phyloP scores from a whole-genome alignment of 2,797 vertebrate genomes.

The Smutsia gigantea region DNA sequence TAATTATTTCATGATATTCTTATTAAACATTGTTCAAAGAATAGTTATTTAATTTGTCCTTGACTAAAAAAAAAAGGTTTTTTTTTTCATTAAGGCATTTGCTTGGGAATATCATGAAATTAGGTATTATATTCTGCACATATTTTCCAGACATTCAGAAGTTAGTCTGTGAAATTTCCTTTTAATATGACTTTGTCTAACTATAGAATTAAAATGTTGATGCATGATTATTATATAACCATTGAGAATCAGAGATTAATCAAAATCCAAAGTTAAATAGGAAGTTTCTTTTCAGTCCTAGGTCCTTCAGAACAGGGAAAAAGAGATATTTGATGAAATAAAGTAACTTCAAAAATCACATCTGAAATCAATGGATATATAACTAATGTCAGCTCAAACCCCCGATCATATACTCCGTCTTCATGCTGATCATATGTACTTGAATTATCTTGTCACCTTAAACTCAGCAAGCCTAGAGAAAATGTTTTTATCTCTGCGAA shows the following conservation, averaged over 20 bases:
- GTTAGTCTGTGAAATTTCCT: background rate
- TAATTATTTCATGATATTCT: constrained; percentile 1
- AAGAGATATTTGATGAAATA: background rate
- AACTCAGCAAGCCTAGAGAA: background rate
- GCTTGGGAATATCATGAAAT: background rate
- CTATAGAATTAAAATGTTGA: background rate
- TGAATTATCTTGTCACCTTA: background rate
- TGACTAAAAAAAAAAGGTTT: background rate
- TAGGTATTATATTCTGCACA: background rate
- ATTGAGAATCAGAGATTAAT: background rate
- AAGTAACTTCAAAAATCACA: background rate
- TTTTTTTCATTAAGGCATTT: background rate
- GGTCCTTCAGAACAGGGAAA: background rate
- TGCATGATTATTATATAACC: background rate
- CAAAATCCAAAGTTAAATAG: background rate
- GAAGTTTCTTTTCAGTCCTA: background rate
- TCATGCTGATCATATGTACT: background rate
- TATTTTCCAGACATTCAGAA: constrained; percentile 48
- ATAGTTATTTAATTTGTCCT: constrained; percentile 11
- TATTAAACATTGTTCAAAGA: constrained; percentile 22
- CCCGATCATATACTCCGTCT: too few relatives aligned
- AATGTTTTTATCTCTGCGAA: background rate
- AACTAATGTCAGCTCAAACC: background rate
- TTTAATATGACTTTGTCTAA: constrained; percentile 12
- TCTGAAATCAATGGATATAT: background rate